Percentiles rank a stretch among this genome's conserved stretches.
These are phyloP conservation scores for Julus scanicus DNA, from an alignment of 2,888 invertebrate genomes.

Conservation along the genomic window DNA sequence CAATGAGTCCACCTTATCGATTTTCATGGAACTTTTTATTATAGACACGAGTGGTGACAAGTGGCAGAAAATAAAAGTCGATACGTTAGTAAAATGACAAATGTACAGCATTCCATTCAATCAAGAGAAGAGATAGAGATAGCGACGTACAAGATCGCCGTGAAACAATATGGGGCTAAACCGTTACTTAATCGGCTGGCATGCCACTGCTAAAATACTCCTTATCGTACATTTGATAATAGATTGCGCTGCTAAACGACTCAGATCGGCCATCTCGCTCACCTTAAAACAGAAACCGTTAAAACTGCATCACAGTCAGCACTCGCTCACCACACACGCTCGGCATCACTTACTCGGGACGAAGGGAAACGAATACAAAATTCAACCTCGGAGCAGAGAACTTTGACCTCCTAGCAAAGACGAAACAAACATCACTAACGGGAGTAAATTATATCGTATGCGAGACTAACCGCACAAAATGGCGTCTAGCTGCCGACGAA, in stretches of 20 bases:
- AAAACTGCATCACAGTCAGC: neutral
- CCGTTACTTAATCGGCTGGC: slow-evolving; percentile 6
- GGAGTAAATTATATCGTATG: neutral
- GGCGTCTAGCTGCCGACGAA: slow-evolving; percentile 18
- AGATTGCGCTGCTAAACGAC: slow-evolving; percentile 13
- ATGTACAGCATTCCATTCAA: slow-evolving; percentile 44
- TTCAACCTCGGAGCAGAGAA: neutral
- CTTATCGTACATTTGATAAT: slow-evolving; percentile 27
- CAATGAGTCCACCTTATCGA: neutral
- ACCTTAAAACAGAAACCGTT: neutral
- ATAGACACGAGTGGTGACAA: slow-evolving; percentile 44
- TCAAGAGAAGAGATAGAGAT: slow-evolving; percentile 25
- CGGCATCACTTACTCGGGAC: neutral
- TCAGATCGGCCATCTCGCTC: neutral
- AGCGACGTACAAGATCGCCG: slow-evolving; percentile 33
- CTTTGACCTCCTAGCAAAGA: neutral
- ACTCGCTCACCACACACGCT: neutral
- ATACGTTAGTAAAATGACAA: slow-evolving; percentile 48
- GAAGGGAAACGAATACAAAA: slow-evolving; percentile 1
- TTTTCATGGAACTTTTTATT: slow-evolving; percentile 30
- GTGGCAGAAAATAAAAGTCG: slow-evolving; percentile 41
- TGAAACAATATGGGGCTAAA: slow-evolving; percentile 10
- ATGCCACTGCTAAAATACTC: slow-evolving; percentile 26
- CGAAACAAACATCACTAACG: slow-evolving; percentile 25
- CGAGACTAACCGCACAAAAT: slow-evolving; percentile 23